These are phyloP conservation scores for Synergus gifuensis DNA, from an alignment of 2,888 invertebrate genomes.

Conservation along the genomic window DNA sequence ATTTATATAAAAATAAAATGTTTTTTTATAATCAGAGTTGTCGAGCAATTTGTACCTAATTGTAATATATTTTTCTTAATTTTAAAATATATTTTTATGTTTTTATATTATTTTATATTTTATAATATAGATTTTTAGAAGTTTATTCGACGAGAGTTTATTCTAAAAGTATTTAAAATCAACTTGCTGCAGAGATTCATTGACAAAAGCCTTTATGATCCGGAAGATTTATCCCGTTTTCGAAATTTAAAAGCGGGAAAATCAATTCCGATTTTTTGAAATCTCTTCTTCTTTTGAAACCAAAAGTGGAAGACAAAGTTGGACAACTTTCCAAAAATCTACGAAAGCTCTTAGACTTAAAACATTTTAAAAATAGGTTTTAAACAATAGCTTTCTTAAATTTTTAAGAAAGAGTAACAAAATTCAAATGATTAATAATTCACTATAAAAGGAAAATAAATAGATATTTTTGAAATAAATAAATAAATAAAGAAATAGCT, in stretches of 20 bases:
- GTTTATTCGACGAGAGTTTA: background rate
- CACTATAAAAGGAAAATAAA: background rate
- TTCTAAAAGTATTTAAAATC: too few relatives aligned
- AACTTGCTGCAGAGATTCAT: too few relatives aligned
- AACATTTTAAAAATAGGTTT: background rate
- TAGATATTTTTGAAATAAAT: background rate
- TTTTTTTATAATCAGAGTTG: background rate
- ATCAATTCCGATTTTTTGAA: background rate
- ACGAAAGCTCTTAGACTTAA: background rate
- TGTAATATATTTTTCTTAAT: background rate
- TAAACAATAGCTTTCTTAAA: background rate
- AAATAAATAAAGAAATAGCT: background rate
- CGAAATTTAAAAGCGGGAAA: background rate
- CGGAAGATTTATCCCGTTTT: background rate
- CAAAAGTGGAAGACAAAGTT: background rate
- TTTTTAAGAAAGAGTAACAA: slow-evolving; percentile 3
- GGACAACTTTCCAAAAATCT: background rate
- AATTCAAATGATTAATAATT: background rate
- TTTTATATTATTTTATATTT: too few relatives aligned
- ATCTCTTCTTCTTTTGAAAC: slow-evolving; percentile 1
- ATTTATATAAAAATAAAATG: background rate
- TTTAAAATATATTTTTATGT: background rate
- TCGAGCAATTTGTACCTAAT: slow-evolving; percentile 26
- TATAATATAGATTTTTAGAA: background rate
- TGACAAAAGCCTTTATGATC: background rate